Conservation (phyloP, 2,113 vertebrate genomes). For the Meriones unguiculatus region DNA sequence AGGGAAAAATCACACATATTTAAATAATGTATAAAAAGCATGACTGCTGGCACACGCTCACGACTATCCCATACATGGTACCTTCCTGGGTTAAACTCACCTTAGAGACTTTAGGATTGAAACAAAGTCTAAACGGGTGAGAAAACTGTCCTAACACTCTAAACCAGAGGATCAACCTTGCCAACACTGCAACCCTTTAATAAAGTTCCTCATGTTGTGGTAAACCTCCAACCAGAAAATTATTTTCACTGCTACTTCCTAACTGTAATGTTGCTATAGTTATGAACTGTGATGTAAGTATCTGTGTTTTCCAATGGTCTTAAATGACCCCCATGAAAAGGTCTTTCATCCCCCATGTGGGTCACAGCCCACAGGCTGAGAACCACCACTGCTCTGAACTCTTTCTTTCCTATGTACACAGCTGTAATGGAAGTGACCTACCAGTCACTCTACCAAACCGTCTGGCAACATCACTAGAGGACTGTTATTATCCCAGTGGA, state of each 20-base stretch:
- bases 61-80: no score
- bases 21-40: not conserved
- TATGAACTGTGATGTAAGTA: not conserved
- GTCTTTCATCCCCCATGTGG: not conserved
- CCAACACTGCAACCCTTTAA: not conserved
- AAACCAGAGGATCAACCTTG: not conserved
- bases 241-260: not conserved
- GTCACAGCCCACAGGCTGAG: not conserved
- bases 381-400: not conserved
- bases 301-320: not conserved
- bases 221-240: not conserved
- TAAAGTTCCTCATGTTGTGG: not conserved
- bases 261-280: not conserved
- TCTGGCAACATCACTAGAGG: not conserved
- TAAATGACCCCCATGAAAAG: not conserved
- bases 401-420: not conserved
- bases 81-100: not conserved
- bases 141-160: not conserved
- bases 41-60: no score
- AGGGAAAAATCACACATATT: not conserved
- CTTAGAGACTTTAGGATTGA: not conserved
- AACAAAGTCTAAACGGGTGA: not conserved
- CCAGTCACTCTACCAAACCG: constrained; percentile 19
- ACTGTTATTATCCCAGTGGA: not conserved
- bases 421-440: not conserved